Evolutionary conservation across 2,797 vertebrate genomes (phyloP), one percentile per base, ranked within the genome.

Genomic region (Lacerta viridis): DNA sequence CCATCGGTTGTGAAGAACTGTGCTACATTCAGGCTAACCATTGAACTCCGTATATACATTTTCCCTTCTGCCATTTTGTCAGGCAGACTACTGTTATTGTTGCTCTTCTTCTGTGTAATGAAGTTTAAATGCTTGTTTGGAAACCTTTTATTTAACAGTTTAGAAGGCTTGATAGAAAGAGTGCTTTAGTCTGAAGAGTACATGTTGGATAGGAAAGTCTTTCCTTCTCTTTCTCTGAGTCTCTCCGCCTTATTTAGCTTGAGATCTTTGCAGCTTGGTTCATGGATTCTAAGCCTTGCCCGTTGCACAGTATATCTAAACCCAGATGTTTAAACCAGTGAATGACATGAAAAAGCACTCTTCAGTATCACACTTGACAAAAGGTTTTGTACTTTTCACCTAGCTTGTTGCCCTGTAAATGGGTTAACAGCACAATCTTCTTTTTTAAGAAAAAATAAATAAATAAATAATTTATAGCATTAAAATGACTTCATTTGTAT

Each of bases 61-160:
- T 97, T 96, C 96, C 97, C 96, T 97, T 95, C 96, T 97, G 97
- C 97, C 98, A 96, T 97, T 97, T 97, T 96, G 97, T 97, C 94
- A 95, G 97, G 97, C 96, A 92, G 97, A 96, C 94, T 96, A 97
- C 96, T 97, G 97, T 98, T 97, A 97, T 97, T 97, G 95, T 97
- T 97, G 97, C 97, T 98, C 94, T 97, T 98, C 94, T 97, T 98
- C 97, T 98, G 96, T 96, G 94, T 97, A 96, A 98, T 98, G 97
- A 98, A 97, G 96, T 97, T 97, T 97, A 98, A 98, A 97, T 98
- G 98, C 98, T 99, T 97, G 97, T 98, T 98, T 98, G 98, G 97
- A 97, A 96, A 97, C 96, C 88, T 89, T 97, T 98, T 98, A 98
- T 98, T 98, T 98, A 98, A 98, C 98, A 98, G 97, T 98, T 98